Conservation (phyloP, 2,113 vertebrate genomes). For the Actenoides hombroni region DNA sequence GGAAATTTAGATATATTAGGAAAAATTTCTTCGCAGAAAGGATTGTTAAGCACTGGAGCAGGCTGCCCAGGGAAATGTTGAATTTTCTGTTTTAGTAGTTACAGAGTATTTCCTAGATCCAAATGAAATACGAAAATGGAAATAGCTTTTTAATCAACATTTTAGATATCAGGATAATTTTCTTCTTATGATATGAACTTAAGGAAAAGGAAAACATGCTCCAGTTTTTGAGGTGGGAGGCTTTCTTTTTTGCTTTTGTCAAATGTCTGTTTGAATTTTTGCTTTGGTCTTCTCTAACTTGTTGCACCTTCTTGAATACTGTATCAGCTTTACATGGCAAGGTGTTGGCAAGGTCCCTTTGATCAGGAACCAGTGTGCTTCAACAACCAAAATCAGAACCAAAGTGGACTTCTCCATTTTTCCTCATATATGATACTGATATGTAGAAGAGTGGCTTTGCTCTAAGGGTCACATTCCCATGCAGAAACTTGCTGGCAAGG, state of each 20-base stretch:
- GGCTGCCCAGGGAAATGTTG: no score
- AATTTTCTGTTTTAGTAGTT: neutral
- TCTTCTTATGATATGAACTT: neutral
- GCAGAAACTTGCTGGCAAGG: no score
- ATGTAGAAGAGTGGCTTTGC: no score
- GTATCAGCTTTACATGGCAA: neutral
- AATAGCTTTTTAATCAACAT: neutral
- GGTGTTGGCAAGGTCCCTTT: neutral
- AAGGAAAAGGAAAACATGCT: neutral
- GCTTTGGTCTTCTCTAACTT: neutral
- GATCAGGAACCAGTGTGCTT: neutral
- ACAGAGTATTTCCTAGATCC: neutral
- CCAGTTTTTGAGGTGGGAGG: rapidly evolving
- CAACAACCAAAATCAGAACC: neutral
- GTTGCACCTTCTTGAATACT: neutral
- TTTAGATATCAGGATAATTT: neutral
- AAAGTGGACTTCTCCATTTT: neutral
- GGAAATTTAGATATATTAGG: no score
- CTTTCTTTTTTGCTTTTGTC: neutral
- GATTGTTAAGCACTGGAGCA: no score
- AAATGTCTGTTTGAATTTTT: neutral
- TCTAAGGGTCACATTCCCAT: no score
- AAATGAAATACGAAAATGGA: neutral
- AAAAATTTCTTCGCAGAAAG: no score
- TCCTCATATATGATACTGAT: neutral